phyloP scores from a whole-genome alignment of 2,113 vertebrate genomes.

The human region DNA sequence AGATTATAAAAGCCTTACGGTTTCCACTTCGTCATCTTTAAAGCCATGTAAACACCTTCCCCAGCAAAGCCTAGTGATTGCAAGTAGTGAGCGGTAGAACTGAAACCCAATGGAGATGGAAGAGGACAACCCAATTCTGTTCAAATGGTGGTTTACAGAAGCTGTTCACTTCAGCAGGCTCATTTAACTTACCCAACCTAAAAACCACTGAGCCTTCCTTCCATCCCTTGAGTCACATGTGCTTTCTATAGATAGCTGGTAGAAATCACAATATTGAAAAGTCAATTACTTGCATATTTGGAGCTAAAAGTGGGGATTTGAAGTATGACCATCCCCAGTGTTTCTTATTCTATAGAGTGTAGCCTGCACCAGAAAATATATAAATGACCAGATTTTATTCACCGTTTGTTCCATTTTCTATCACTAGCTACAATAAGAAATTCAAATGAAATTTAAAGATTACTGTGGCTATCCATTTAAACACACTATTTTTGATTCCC shows the following conservation, averaged over 20 bases:
- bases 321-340: background rate
- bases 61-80: background rate
- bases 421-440: background rate
- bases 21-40: slow-evolving; percentile 60
- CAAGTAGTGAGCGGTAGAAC: background rate
- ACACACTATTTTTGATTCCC: background rate
- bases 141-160: background rate
- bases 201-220: background rate
- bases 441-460: background rate
- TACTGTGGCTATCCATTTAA: background rate
- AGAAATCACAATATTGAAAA: background rate
- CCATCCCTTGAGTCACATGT: background rate
- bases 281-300: background rate
- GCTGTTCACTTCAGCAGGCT: background rate
- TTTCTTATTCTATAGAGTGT: background rate
- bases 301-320: background rate
- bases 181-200: background rate
- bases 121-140: background rate
- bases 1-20: slow-evolving; percentile 58
- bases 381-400: background rate
- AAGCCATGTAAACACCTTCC: slow-evolving; percentile 59
- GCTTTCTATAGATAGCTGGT: background rate
- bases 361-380: background rate
- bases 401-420: background rate
- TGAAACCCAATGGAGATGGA: background rate